These are phyloP conservation scores for Harpegnathos saltator DNA, from an alignment of 1,140 invertebrate species.

Conservation along the genomic window DNA sequence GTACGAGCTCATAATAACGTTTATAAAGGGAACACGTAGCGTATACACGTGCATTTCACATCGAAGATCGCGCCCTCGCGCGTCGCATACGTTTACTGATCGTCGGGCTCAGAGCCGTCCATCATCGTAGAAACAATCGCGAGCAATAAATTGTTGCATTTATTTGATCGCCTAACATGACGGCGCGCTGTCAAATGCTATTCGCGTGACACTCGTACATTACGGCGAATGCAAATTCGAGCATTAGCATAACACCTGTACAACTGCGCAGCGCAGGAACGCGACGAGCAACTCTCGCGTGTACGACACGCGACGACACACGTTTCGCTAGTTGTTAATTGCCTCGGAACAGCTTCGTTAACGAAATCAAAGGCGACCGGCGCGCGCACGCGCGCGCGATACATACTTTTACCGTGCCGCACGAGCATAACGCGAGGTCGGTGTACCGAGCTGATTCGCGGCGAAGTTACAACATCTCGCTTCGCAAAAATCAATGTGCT, in stretches of 20 bases:
- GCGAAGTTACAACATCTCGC: no score
- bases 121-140: background rate
- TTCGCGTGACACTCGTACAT: background rate
- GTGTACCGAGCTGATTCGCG: background rate
- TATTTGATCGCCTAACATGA: slow-evolving; percentile 1
- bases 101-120: no score
- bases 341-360: background rate
- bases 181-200: background rate
- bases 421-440: no score
- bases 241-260: slow-evolving; percentile 49
- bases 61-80: no score
- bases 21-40: no score
- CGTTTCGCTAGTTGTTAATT: slow-evolving; percentile 4
- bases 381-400: no score
- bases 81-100: no score
- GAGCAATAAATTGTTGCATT: slow-evolving; percentile 18
- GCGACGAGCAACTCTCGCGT: no score
- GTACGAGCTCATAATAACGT: no score
- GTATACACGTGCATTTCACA: no score
- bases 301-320: background rate
- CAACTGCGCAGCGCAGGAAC: background rate
- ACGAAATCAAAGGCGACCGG: background rate
- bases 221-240: slow-evolving; percentile 22
- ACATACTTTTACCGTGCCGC: no score
- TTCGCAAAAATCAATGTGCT: background rate